Evolutionary conservation across 2,888 invertebrate genomes (phyloP), one percentile per base, ranked within the genome.

Genomic region (Orthosia cruda): DNA sequence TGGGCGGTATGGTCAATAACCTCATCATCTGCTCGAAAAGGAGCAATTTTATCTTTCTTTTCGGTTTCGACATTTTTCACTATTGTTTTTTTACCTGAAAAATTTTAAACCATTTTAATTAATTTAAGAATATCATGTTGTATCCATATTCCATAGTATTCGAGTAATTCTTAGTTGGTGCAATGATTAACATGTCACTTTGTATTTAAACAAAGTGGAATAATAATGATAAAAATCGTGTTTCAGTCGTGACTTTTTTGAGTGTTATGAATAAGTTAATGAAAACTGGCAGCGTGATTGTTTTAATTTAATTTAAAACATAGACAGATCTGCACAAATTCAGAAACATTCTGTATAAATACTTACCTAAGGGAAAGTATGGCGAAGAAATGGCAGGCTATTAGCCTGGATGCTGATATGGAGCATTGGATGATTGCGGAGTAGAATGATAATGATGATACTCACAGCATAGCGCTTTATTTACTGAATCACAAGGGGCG

Each of bases 391-490:
- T 40, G 0, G 57, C 4, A 57, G 4, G 18, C 40, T 40, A 40
- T 4, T 32, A 32, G n/a, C n/a, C n/a, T n/a, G n/a, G n/a, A n/a
- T n/a, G n/a, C n/a, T n/a, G n/a, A n/a, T n/a, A n/a, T n/a, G n/a
- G n/a, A 32, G 40, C 40, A 40, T 9, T 40, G 40, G 40, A 40
- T 40, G 40, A 9, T 40, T 40, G 40, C 40, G 9, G 40, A 4
- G 32, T 18, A 13, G 3, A 20, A 32, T 58, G 12, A 58, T 58
- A 63, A 15, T 45, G 13, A 52, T 13, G 5, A 67, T 79, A 91
- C 91, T 90, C 52, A 94, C 95, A 88, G 83, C 96, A 96, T 26
- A 96, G 84, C 32, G 92, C 89, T 74, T 76, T 89, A 80, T 91
- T 91, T 40, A 87, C 81, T 0, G 74, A 32, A 77, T 95, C 94